Evolutionary conservation across 2,888 invertebrate species (phyloP).

Genomic region (Euplexia lucipara): DNA sequence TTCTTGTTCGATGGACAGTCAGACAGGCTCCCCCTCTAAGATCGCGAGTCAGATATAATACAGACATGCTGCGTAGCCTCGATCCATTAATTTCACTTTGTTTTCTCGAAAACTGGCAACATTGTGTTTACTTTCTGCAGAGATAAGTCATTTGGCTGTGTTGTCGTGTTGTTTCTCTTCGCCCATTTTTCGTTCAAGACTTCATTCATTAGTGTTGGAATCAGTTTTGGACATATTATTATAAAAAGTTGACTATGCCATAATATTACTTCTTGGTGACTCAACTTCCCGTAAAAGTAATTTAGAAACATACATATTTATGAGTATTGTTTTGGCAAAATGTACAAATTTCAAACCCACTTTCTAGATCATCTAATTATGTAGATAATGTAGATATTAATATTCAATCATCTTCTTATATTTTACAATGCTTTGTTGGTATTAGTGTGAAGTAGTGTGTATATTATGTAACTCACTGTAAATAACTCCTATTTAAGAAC

Average conservation of each 20-base stretch:
- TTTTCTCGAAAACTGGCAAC: constrained; percentile 51
- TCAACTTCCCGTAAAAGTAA: background rate
- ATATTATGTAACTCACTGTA: too few relatives aligned
- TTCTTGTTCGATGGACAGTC: constrained; percentile 11
- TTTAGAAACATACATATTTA: constrained; percentile 5
- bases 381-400: background rate
- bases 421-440: background rate
- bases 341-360: constrained; percentile 1
- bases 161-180: constrained; percentile 1
- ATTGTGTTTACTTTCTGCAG: constrained; percentile 40
- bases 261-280: background rate
- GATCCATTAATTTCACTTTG: constrained; percentile 53
- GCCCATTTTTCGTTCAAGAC: too few relatives aligned
- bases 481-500: too few relatives aligned
- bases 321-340: constrained; percentile 7
- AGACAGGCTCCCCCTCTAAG: constrained; percentile 7
- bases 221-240: background rate
- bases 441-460: too few relatives aligned
- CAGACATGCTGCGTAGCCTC: constrained; percentile 42
- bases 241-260: background rate
- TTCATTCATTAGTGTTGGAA: background rate
- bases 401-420: background rate
- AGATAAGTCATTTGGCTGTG: constrained; percentile 7
- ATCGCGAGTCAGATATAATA: constrained; percentile 41
- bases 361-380: constrained; percentile 14